These are phyloP conservation scores for Rambutsinella grinnellia DNA, from an alignment of 2,888 invertebrate genomes.

Conservation along the genomic window DNA sequence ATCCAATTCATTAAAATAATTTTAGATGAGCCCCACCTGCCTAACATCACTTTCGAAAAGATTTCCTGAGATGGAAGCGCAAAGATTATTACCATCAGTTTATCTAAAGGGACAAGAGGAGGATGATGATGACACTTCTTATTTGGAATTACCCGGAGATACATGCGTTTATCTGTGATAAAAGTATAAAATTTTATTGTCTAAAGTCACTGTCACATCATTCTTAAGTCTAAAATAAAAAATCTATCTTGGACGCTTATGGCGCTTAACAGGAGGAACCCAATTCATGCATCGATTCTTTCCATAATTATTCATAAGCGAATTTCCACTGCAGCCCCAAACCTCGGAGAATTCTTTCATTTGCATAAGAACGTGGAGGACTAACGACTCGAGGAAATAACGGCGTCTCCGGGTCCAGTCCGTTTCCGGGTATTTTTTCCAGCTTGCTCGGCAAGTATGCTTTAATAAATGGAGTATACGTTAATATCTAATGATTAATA, in stretches of 20 bases:
- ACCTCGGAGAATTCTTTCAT: conserved; percentile 4
- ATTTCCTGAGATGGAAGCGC: conserved; percentile 48
- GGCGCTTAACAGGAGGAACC: too few relatives aligned
- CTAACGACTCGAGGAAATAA: not conserved
- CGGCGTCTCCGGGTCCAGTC: not conserved
- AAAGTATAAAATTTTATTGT: too few relatives aligned
- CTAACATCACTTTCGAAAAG: conserved; percentile 24
- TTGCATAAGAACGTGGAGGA: conserved; percentile 4
- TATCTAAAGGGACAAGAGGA: conserved; percentile 37
- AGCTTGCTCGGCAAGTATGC: conserved; percentile 9
- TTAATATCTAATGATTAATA: not conserved
- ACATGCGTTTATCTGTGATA: conserved; percentile 50
- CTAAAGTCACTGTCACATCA: too few relatives aligned
- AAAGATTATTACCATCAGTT: conserved; percentile 12
- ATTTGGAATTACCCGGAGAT: conserved; percentile 37
- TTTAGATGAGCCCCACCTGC: conserved; percentile 42
- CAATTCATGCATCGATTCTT: not conserved
- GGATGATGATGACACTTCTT: conserved; percentile 33
- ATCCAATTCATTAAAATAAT: not conserved
- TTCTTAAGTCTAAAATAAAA: too few relatives aligned
- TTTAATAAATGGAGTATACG: too few relatives aligned
- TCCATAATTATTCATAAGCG: conserved; percentile 2
- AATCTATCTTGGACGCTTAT: too few relatives aligned
- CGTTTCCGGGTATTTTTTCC: not conserved
- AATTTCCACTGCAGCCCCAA: not conserved